phyloP scores from a whole-genome alignment of 2,113 vertebrate species.

The Pachyramphus minor region DNA sequence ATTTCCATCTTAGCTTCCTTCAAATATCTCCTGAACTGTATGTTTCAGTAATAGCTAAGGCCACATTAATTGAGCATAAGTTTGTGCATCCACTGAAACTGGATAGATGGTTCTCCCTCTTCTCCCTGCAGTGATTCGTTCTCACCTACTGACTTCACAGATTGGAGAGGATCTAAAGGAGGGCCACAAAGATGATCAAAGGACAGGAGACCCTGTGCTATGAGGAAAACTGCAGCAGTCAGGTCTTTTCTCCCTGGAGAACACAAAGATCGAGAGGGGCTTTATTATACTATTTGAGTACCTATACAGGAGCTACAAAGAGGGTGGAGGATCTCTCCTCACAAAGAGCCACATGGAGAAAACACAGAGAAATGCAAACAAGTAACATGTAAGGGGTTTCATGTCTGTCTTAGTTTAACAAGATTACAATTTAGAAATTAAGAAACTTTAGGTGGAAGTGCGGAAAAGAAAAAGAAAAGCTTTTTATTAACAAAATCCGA shows the following conservation, averaged over 20 bases:
- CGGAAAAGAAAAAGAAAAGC: no score
- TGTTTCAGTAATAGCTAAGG: neutral
- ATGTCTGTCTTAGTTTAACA: no score
- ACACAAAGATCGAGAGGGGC: fast-evolving
- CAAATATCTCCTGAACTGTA: neutral
- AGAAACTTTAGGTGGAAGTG: no score
- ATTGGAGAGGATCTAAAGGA: neutral
- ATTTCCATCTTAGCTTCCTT: neutral
- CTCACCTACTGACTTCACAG: neutral
- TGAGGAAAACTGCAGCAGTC: neutral
- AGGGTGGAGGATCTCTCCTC: neutral
- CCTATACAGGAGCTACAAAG: neutral
- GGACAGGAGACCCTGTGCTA: neutral
- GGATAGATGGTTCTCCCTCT: neutral
- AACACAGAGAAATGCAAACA: neutral
- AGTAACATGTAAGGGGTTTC: neutral
- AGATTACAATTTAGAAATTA: no score
- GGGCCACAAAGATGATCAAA: neutral
- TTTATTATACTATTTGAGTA: neutral
- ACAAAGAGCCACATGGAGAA: neutral
- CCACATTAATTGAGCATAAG: neutral
- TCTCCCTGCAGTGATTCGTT: neutral
- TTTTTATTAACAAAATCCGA: no score
- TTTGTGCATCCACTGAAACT: neutral
- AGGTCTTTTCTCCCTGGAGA: neutral